A percentile compares a stretch with the other conserved stretches of the same genome.
Conservation (phyloP, 2,113 vertebrate species). For the mouse (Mus musculus) region DNA sequence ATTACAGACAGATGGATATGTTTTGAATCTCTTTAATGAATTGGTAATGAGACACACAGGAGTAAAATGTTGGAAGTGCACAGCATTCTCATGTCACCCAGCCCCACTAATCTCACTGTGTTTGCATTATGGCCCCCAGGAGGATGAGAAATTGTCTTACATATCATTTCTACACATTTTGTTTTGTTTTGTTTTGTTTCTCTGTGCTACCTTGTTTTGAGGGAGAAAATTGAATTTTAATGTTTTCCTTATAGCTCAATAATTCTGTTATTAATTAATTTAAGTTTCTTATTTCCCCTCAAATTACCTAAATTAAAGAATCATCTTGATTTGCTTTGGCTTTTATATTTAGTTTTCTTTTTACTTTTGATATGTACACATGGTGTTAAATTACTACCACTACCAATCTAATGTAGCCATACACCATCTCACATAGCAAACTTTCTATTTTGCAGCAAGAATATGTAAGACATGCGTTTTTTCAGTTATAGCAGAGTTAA, state of each 20-base stretch:
- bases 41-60: not conserved
- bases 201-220: conserved; percentile 37
- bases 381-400: not conserved
- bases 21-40: not conserved
- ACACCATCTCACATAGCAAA: not conserved
- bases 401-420: not conserved
- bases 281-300: not conserved
- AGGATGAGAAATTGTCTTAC: not conserved
- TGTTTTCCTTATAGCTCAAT: not conserved
- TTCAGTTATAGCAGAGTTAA: not conserved
- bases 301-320: conserved; percentile 31
- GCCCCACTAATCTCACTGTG: not conserved
- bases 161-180: not conserved
- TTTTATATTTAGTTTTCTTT: not conserved
- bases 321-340: not conserved
- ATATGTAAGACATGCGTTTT: not conserved
- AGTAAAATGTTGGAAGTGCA: not conserved
- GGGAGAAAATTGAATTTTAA: conserved; percentile 24
- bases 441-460: not conserved
- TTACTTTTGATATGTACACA: not conserved
- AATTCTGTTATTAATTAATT: conserved; percentile 10
- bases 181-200: conserved; percentile 20
- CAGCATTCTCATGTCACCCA: too few species aligned
- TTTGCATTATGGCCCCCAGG: not conserved
- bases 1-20: not conserved